These are phyloP conservation scores for Zaprionus gabonicus DNA, from an alignment of 1,140 invertebrate genomes.

Conservation along the genomic window DNA sequence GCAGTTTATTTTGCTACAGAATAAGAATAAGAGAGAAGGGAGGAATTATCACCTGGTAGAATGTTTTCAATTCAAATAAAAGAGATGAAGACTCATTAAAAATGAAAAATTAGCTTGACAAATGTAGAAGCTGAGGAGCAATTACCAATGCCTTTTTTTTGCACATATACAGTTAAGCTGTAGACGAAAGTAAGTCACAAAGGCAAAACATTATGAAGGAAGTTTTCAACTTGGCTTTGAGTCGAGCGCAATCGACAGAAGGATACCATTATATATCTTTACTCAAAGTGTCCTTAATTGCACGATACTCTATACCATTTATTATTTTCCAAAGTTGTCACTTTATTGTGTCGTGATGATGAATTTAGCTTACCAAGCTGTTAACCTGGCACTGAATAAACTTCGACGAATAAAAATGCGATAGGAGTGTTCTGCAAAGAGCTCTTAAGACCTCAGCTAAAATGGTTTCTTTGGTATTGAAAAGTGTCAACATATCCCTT, in stretches of 20 bases:
- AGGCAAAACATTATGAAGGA: too few species aligned
- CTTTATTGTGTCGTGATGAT: too few species aligned
- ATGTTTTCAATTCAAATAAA: not conserved
- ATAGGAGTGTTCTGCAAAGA: not conserved
- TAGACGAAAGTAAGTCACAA: too few species aligned
- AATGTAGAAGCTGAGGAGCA: not conserved
- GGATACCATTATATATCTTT: too few species aligned
- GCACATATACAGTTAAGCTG: too few species aligned
- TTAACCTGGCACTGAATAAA: conserved; percentile 23
- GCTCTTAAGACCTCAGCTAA: not conserved
- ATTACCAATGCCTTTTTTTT: too few species aligned
- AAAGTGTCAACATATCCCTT: conserved; percentile 33
- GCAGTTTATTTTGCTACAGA: conserved; percentile 17
- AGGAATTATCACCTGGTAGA: conserved; percentile 19
- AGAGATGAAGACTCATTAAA: conserved; percentile 31
- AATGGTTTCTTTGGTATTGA: not conserved
- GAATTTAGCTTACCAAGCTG: too few species aligned
- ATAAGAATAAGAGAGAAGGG: not conserved
- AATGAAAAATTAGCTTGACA: conserved; percentile 37
- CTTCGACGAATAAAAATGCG: conserved; percentile 6
- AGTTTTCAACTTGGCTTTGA: too few species aligned
- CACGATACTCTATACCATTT: too few species aligned
- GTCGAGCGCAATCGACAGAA: too few species aligned
- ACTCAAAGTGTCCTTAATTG: too few species aligned
- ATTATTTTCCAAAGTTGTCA: too few species aligned